phyloP scores from a whole-genome alignment of 2,888 invertebrate species.

The Aspidapion aeneum region DNA sequence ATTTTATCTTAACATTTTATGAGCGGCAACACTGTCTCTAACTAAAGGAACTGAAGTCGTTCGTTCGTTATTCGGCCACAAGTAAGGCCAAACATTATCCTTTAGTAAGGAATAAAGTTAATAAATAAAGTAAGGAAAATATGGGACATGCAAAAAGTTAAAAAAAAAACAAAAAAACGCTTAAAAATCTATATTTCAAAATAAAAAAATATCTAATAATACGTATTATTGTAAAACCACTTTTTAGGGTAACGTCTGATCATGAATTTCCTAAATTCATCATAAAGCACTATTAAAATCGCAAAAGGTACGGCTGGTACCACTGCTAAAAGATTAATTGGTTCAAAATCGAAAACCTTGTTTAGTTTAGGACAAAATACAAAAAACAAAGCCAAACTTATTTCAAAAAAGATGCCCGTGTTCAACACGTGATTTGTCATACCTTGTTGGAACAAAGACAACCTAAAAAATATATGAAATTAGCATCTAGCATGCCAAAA shows the following conservation, averaged over 20 bases:
- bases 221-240: slow-evolving; percentile 73
- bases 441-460: slow-evolving; percentile 71
- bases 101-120: no score
- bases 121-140: no score
- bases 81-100: no score
- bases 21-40: no score
- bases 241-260: slow-evolving; percentile 64
- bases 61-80: no score
- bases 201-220: slow-evolving; percentile 56
- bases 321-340: slow-evolving; percentile 63
- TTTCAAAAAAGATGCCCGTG: slow-evolving; percentile 56
- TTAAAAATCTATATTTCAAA: no score
- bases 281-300: slow-evolving; percentile 67
- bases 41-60: no score
- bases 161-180: no score
- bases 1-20: no score
- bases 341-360: slow-evolving; percentile 62
- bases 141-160: no score
- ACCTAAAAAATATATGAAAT: slow-evolving; percentile 28
- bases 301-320: slow-evolving; percentile 71
- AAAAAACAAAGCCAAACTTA: slow-evolving; percentile 58
- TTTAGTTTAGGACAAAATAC: slow-evolving; percentile 66
- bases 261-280: slow-evolving; percentile 68
- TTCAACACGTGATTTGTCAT: slow-evolving; percentile 66
- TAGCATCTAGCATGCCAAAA: background rate